Conservation (phyloP, 2,797 vertebrate species). For the Sebastes kiyomatsui region DNA sequence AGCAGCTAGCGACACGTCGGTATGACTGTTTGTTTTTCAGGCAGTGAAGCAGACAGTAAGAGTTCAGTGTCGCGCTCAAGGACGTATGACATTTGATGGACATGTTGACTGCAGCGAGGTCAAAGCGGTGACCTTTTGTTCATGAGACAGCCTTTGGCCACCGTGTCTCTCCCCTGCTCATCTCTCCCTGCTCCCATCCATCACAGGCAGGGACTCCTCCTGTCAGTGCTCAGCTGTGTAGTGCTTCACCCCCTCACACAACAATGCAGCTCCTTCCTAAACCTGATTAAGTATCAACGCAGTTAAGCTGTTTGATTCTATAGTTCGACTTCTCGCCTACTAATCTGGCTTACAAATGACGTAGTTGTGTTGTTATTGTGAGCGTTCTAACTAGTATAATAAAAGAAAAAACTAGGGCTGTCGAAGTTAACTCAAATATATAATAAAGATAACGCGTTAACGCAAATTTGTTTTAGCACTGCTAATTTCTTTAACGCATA, state of each 20-base stretch:
- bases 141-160: neutral
- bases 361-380: neutral
- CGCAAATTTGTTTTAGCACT: too few species aligned
- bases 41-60: neutral
- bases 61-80: neutral
- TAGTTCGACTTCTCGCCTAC: neutral
- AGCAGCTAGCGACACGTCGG: neutral
- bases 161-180: neutral
- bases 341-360: neutral
- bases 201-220: neutral
- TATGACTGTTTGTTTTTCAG: neutral
- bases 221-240: neutral
- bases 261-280: neutral
- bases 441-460: too few species aligned
- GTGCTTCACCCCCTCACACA: neutral
- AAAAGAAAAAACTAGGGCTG: too few species aligned
- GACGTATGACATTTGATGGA: constrained; percentile 30
- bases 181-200: neutral
- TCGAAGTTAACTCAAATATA: too few species aligned
- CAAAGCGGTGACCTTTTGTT: constrained; percentile 25
- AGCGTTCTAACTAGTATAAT: too few species aligned
- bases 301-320: neutral
- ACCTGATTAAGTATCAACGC: neutral
- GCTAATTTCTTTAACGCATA: too few species aligned
- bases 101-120: constrained; percentile 7